These are phyloP conservation scores for Paraescarpia echinospica DNA, from an alignment of 1,140 invertebrate species.

Conservation along the genomic window DNA sequence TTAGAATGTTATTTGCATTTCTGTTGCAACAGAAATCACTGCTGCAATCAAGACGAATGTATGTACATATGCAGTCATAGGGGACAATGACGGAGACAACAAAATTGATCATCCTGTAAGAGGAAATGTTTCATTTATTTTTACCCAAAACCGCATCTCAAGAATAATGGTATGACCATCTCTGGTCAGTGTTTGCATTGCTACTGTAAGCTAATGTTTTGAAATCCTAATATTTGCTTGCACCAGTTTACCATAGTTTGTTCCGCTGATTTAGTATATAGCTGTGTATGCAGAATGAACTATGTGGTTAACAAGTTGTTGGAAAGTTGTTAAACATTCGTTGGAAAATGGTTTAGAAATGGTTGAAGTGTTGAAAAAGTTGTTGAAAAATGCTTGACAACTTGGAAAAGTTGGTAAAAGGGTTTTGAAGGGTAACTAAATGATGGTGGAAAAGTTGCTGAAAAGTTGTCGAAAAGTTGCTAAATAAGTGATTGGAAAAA, in stretches of 20 bases:
- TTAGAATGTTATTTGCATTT: background rate
- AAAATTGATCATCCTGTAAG: conserved; percentile 57
- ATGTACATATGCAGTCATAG: conserved; percentile 54
- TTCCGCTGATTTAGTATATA: background rate
- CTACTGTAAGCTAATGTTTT: background rate
- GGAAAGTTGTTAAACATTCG: background rate
- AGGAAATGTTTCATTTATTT: background rate
- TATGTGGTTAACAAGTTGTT: background rate
- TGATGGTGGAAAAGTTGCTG: too few species aligned
- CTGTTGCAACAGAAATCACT: conserved; percentile 45
- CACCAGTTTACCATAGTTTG: background rate
- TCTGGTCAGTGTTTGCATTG: background rate
- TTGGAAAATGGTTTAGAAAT: too few species aligned
- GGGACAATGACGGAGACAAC: conserved; percentile 39
- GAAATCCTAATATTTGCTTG: background rate
- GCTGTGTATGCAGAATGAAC: background rate
- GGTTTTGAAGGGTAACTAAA: too few species aligned
- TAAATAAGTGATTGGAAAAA: too few species aligned
- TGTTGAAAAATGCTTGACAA: background rate
- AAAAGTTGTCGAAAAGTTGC: too few species aligned
- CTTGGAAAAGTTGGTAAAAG: too few species aligned
- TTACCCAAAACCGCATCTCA: too few species aligned
- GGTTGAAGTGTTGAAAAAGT: background rate
- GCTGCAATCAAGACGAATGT: conserved; percentile 56
- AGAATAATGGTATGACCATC: too few species aligned